phyloP scores from a whole-genome alignment of 2,888 invertebrate genomes.

The Dysmachus trigonus region DNA sequence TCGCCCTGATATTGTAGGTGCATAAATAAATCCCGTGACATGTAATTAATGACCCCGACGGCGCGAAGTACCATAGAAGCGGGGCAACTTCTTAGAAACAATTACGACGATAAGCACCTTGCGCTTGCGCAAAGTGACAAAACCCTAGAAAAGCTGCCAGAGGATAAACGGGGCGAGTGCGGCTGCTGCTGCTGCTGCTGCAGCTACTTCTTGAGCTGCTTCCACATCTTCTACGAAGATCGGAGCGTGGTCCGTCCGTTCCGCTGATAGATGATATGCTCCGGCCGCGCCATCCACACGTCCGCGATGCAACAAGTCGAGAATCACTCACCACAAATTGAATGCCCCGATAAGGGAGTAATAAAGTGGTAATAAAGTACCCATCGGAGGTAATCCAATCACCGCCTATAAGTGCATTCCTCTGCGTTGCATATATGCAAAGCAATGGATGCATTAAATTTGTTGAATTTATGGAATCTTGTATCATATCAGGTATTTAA shows the following conservation, averaged over 20 bases:
- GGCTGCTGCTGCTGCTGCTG: neutral
- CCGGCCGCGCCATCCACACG: neutral
- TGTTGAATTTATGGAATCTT: constrained; percentile 16
- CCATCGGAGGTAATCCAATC: constrained; percentile 39
- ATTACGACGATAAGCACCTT: constrained; percentile 42
- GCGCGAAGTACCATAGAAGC: neutral
- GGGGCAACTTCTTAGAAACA: constrained; percentile 25
- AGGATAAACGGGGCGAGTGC: neutral
- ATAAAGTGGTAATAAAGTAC: constrained; percentile 36
- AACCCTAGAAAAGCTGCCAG: constrained; percentile 6
- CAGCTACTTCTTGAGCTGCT: neutral
- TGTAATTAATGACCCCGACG: constrained; percentile 26
- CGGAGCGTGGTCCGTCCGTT: neutral
- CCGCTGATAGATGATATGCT: constrained; percentile 29
- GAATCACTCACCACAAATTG: constrained; percentile 40
- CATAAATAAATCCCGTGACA: constrained; percentile 33
- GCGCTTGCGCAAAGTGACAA: constrained; percentile 40
- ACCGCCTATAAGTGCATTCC: constrained; percentile 36
- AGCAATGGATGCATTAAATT: constrained; percentile 21
- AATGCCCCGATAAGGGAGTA: constrained; percentile 35
- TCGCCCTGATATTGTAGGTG: constrained; percentile 22
- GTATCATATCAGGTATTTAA: constrained; percentile 23
- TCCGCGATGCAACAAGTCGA: neutral
- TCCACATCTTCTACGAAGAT: neutral
- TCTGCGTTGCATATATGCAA: neutral